A percentile compares a stretch with the other conserved stretches of the same genome.
Conservation (phyloP, 2,113 vertebrate species). For the mouse (Mus musculus) region GRCm39 chr15:91671001-91671500, state of each 20-base stretch:
- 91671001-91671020: constrained; percentile 13
- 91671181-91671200: constrained; percentile 98
- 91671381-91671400: neutral
- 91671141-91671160: neutral
- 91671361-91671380: neutral
- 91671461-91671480: neutral
- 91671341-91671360: neutral
- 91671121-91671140: neutral
- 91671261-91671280: constrained; percentile 98
- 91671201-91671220: constrained; percentile 98
- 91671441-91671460: neutral
- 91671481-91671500: neutral
- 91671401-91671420: neutral
- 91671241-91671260: constrained; percentile 94
- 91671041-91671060: neutral
- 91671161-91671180: constrained; percentile 94
- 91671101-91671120: neutral
- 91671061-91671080: neutral
- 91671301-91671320: constrained; percentile 97
- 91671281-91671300: constrained; percentile 98
- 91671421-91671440: neutral
- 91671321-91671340: constrained; percentile 92
- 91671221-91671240: constrained; percentile 96
- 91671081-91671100: neutral
- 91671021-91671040: neutral